These are phyloP conservation scores for Dinoponera quadriceps DNA, from an alignment of 1,140 invertebrate genomes.

Conservation along the genomic window DNA sequence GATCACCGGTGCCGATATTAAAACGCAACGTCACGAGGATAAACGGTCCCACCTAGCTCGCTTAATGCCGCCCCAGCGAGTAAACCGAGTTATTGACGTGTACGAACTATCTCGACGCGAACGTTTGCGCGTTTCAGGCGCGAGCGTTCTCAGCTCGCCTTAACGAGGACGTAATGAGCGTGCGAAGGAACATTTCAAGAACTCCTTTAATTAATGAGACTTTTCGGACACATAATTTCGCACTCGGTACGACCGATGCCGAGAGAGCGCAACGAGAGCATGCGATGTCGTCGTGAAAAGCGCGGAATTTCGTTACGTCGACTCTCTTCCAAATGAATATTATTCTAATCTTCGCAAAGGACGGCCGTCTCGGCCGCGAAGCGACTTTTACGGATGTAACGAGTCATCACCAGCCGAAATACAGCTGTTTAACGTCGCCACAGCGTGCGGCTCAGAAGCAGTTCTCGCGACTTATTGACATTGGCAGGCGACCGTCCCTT, in stretches of 20 bases:
- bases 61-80: not conserved
- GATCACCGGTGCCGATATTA: not conserved
- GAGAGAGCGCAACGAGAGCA: too few relatives aligned
- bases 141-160: not conserved
- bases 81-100: slow-evolving; percentile 20
- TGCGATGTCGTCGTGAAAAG: too few relatives aligned
- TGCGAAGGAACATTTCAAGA: slow-evolving; percentile 27
- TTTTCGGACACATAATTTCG: slow-evolving; percentile 3
- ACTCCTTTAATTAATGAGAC: slow-evolving; percentile 28
- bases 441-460: not conserved
- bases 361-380: not conserved
- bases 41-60: not conserved
- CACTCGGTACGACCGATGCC: not conserved
- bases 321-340: too few relatives aligned
- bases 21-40: not conserved
- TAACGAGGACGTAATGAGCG: slow-evolving; percentile 19
- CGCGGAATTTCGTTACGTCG: too few relatives aligned
- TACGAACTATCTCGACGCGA: not conserved
- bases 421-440: not conserved
- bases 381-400: not conserved
- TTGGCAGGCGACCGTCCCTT: not conserved
- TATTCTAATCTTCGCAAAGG: too few relatives aligned
- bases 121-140: not conserved
- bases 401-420: not conserved
- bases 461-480: not conserved